A percentile compares a stretch with the other conserved stretches of the same genome.
Conservation (phyloP, 2,888 invertebrate species). For the Meandrusa payeni region DNA sequence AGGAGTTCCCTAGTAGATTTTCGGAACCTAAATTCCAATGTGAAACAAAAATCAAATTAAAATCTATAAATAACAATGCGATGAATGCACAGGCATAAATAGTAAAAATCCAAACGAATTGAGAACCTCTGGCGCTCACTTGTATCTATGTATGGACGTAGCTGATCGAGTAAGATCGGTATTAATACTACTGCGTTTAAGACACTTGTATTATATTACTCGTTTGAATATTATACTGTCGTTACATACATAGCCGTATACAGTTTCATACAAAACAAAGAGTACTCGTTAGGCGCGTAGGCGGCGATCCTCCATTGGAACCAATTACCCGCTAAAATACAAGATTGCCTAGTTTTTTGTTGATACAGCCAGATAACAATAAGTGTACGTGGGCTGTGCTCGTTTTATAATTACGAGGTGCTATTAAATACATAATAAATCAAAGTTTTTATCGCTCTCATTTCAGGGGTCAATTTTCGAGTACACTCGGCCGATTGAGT, state of each 20-base stretch:
- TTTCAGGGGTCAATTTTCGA: slow-evolving; percentile 85
- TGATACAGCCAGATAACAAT: slow-evolving; percentile 54
- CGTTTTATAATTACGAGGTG: slow-evolving; percentile 45
- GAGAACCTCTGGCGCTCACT: background rate
- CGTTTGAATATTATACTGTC: slow-evolving; percentile 21
- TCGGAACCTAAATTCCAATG: too few relatives aligned
- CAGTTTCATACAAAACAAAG: slow-evolving; percentile 57
- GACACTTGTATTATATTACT: slow-evolving; percentile 17
- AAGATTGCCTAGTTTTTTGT: slow-evolving; percentile 63
- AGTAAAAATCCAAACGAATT: too few relatives aligned
- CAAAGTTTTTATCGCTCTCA: slow-evolving; percentile 41
- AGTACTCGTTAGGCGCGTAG: slow-evolving; percentile 57
- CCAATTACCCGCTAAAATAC: slow-evolving; percentile 61
- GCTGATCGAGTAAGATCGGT: slow-evolving; percentile 9
- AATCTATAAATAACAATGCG: too few relatives aligned
- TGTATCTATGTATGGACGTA: background rate
- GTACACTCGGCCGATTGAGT: slow-evolving; percentile 90
- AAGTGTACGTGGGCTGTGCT: slow-evolving; percentile 57
- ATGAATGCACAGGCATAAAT: too few relatives aligned
- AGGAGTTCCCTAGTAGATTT: too few relatives aligned
- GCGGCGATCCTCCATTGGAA: slow-evolving; percentile 65
- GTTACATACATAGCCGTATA: slow-evolving; percentile 21
- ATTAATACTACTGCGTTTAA: slow-evolving; percentile 4
- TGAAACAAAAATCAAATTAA: too few relatives aligned
- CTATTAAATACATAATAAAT: slow-evolving; percentile 45